These are phyloP conservation scores for Fregata magnificens DNA, from an alignment of 2,113 vertebrate species.

Conservation along the genomic window DNA sequence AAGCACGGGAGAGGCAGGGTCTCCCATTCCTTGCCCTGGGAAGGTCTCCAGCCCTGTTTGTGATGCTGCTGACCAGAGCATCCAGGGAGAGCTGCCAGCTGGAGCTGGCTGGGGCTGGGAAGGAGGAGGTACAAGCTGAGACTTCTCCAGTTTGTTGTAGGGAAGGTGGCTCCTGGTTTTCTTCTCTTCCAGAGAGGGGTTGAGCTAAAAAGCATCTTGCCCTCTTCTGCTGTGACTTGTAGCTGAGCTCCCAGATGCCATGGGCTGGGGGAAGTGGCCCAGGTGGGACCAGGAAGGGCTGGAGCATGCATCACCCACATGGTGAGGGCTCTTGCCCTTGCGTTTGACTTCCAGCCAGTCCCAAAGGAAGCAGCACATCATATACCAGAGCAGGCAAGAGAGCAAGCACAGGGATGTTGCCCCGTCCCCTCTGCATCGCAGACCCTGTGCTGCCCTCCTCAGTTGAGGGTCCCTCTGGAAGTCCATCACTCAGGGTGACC, in stretches of 20 bases:
- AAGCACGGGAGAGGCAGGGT: background rate
- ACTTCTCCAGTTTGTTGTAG: background rate
- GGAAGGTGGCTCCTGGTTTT: background rate
- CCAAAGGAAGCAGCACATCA: background rate
- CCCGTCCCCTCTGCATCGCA: background rate
- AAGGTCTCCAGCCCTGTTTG: background rate
- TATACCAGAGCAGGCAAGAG: background rate
- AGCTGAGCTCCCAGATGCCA: background rate
- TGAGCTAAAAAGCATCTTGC: background rate
- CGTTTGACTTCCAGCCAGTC: background rate
- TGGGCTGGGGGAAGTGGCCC: background rate
- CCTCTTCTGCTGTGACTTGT: background rate
- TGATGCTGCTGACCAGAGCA: background rate
- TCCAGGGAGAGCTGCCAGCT: background rate
- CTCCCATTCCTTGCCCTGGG: background rate
- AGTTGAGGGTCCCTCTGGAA: background rate
- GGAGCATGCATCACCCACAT: background rate
- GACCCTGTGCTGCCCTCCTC: background rate
- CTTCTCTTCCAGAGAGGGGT: background rate
- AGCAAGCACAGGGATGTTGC: background rate
- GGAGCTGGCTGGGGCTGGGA: background rate
- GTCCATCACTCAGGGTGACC: background rate
- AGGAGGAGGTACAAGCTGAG: background rate
- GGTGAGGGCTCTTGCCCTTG: background rate
- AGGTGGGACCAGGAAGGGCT: background rate